Evolutionary conservation across 2,113 vertebrate species (phyloP).

Genomic region (Potamarius usumacintae): DNA sequence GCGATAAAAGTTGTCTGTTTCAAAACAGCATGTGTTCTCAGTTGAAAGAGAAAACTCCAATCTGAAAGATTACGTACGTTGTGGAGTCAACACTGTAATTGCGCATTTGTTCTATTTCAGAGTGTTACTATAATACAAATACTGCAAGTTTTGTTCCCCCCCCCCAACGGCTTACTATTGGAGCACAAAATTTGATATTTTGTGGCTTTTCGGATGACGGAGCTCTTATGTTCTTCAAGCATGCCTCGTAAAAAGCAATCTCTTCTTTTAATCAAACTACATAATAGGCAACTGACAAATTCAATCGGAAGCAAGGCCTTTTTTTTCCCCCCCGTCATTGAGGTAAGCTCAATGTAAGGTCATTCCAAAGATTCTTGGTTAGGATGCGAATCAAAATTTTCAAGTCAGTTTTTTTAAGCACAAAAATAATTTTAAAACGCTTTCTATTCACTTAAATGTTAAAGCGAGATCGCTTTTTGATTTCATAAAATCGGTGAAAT

Average conservation of each 20-base stretch:
- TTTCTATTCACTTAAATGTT: background rate
- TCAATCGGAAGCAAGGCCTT: background rate
- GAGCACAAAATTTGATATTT: background rate
- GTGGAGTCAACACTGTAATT: background rate
- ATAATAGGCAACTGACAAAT: background rate
- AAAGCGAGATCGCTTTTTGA: no score
- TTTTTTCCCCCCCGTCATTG: background rate
- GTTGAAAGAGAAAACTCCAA: background rate
- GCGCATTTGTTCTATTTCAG: background rate
- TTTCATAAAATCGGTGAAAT: no score
- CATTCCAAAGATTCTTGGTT: background rate
- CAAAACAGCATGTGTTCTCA: background rate
- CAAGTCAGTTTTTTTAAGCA: background rate
- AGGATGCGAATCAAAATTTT: background rate
- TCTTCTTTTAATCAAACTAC: background rate
- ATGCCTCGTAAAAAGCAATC: background rate
- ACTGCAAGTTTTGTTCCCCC: background rate
- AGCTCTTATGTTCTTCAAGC: background rate
- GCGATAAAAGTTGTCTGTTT: slow-evolving; percentile 12
- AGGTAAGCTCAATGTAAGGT: background rate
- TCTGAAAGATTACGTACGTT: background rate
- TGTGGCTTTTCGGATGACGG: background rate
- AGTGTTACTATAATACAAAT: background rate
- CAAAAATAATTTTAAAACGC: background rate
- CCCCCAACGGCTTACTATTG: background rate